phyloP scores from a whole-genome alignment of 2,888 invertebrate species.

The Mimachlamys varia region DNA sequence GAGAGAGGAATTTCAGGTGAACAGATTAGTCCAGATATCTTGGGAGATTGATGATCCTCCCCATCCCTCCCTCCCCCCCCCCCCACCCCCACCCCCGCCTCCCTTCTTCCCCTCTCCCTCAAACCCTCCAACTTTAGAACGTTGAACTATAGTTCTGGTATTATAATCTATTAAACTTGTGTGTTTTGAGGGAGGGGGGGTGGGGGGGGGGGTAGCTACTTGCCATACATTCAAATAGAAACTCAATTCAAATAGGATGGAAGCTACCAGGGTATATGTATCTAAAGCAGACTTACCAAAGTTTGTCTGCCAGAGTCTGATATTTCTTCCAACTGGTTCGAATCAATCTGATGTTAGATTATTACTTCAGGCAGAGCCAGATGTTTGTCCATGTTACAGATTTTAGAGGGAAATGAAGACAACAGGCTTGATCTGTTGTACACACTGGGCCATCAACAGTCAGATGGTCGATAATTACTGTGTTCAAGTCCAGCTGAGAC shows the following conservation, averaged over 20 bases:
- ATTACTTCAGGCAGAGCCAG: slow-evolving; percentile 8
- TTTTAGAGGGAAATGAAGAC: neutral
- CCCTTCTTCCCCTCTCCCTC: no score
- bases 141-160: no score
- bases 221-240: neutral
- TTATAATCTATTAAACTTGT: no score
- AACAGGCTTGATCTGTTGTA: neutral
- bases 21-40: neutral
- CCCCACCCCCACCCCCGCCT: no score
- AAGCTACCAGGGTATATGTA: neutral
- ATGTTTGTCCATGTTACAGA: neutral
- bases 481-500: neutral
- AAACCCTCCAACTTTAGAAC: no score
- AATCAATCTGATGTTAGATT: neutral
- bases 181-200: no score
- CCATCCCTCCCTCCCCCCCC: no score
- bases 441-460: neutral
- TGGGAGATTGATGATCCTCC: neutral
- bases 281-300: neutral
- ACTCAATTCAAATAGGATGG: neutral
- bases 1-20: neutral
- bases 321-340: neutral
- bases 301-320: neutral
- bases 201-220: no score
- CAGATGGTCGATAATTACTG: neutral